Evolutionary conservation across 2,797 vertebrate species (phyloP).

Genomic region (Onychomys leucogaster): DNA sequence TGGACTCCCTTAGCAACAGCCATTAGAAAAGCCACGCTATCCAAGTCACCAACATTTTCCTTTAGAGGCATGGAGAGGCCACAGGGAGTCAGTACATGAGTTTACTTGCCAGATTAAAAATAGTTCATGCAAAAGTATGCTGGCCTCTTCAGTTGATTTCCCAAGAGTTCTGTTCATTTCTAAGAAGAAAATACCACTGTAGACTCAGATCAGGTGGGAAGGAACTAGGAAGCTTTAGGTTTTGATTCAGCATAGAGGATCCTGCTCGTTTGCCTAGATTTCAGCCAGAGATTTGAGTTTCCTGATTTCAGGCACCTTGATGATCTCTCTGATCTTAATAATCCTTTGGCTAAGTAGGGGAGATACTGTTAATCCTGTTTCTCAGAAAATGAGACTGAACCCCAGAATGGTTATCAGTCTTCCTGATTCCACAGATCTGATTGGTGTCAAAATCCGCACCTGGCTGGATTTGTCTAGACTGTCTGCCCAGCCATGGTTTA

Average conservation of each 20-base stretch:
- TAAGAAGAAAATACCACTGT: conserved; percentile 44
- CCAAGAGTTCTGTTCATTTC: neutral
- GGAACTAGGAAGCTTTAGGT: conserved; percentile 9
- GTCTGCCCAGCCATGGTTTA: neutral
- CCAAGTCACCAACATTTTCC: neutral
- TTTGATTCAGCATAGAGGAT: neutral
- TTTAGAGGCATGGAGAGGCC: neutral
- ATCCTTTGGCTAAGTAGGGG: neutral
- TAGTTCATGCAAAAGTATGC: conserved; percentile 35
- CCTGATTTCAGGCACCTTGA: conserved; percentile 23
- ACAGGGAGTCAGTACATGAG: neutral
- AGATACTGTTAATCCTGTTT: neutral
- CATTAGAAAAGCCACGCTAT: neutral
- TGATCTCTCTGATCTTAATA: conserved; percentile 25
- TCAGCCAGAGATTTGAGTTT: conserved; percentile 35
- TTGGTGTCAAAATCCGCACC: neutral
- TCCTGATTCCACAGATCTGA: neutral
- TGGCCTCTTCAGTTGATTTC: conserved; percentile 39
- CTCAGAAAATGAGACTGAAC: conserved; percentile 34
- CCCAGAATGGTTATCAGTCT: neutral
- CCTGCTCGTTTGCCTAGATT: neutral
- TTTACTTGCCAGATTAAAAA: conserved; percentile 69
- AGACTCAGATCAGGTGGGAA: conserved; percentile 7
- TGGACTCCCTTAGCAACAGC: neutral
- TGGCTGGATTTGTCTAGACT: neutral